Conservation (phyloP, 2,113 vertebrate genomes). For the Atlantisia rogersi region DNA sequence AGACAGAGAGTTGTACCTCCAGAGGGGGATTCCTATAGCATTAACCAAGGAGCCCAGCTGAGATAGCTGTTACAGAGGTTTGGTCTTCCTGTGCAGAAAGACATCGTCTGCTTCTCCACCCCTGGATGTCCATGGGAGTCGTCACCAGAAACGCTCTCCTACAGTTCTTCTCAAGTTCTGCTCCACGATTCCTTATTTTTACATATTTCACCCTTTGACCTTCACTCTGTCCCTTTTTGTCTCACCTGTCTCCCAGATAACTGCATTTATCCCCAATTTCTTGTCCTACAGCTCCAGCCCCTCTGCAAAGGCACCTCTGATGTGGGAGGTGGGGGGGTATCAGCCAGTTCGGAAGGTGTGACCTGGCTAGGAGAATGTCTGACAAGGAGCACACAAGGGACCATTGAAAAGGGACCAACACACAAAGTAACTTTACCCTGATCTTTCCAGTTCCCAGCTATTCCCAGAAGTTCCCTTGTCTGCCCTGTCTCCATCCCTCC, state of each 20-base stretch:
- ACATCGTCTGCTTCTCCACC: not conserved
- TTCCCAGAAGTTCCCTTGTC: not conserved
- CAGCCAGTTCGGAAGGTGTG: not conserved
- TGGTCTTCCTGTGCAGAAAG: not conserved
- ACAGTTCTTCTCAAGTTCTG: not conserved
- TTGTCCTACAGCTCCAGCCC: not conserved
- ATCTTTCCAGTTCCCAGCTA: not conserved
- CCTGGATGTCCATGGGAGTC: not conserved
- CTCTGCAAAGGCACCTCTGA: not conserved
- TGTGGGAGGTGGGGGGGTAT: not conserved
- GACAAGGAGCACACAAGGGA: not conserved
- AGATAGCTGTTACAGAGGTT: not conserved
- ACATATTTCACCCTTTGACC: not conserved
- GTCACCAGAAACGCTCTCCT: not conserved
- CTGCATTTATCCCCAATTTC: not conserved
- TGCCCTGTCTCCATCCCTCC: not conserved
- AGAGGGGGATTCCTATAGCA: not conserved
- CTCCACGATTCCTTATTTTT: not conserved
- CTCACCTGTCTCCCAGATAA: not conserved
- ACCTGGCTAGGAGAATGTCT: not conserved
- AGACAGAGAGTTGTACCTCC: not conserved
- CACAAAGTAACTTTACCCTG: fast-evolving
- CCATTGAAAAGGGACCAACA: not conserved
- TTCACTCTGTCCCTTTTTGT: not conserved
- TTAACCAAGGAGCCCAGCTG: not conserved